phyloP scores from a whole-genome alignment of 2,888 invertebrate species.

The Malacosoma neustria region DNA sequence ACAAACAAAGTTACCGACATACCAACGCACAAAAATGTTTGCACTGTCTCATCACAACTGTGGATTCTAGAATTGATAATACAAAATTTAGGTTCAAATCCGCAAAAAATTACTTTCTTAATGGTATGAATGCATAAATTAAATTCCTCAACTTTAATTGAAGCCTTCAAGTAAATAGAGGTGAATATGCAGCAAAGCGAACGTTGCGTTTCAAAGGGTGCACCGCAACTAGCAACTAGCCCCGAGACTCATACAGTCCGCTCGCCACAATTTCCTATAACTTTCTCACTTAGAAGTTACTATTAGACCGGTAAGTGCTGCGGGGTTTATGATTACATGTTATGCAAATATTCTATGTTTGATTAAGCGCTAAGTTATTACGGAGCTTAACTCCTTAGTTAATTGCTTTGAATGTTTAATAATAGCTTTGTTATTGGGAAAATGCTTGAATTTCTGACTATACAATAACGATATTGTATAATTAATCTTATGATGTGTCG shows the following conservation, averaged over 20 bases:
- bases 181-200: too few species aligned
- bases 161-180: too few species aligned
- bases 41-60: too few species aligned
- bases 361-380: neutral
- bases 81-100: too few species aligned
- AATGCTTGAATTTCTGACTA: too few species aligned
- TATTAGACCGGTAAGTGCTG: conserved; percentile 8
- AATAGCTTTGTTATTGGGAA: neutral
- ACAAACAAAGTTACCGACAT: too few species aligned
- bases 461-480: conserved; percentile 20
- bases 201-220: neutral
- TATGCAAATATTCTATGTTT: conserved; percentile 2
- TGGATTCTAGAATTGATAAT: too few species aligned
- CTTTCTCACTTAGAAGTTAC: conserved; percentile 6
- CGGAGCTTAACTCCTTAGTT: neutral
- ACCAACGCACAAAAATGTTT: too few species aligned
- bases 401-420: neutral
- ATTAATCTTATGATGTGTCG: too few species aligned
- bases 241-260: neutral
- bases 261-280: conserved; percentile 5
- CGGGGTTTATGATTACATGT: conserved; percentile 7
- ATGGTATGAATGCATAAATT: too few species aligned
- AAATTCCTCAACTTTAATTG: too few species aligned
- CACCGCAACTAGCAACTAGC: neutral
- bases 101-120: too few species aligned